Percentiles rank a stretch among this genome's conserved stretches.
Conservation (phyloP, 1,140 invertebrate genomes). For the Onthophagus taurus region DNA sequence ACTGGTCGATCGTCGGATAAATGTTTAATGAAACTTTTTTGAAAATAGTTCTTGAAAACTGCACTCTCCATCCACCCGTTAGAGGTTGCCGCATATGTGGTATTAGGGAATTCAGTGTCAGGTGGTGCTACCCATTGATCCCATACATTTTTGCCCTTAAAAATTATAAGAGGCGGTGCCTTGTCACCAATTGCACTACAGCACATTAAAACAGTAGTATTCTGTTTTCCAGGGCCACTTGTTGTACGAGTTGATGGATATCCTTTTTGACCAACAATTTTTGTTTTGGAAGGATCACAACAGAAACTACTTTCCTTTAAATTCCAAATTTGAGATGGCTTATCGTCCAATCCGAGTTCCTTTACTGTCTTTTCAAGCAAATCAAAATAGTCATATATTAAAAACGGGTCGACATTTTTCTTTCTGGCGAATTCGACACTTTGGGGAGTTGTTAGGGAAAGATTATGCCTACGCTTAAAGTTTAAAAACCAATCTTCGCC, state of each 20-base stretch:
- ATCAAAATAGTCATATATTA: conserved; percentile 26
- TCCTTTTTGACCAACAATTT: conserved; percentile 28
- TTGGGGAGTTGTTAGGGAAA: neutral
- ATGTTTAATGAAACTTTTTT: conserved; percentile 21
- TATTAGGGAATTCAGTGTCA: conserved; percentile 22
- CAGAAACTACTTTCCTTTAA: conserved; percentile 31
- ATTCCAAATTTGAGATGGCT: conserved; percentile 8
- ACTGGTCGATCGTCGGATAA: conserved; percentile 21
- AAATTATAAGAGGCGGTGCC: conserved; percentile 31
- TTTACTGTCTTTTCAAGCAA: conserved; percentile 21
- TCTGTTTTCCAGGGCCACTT: conserved; percentile 28
- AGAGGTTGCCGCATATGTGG: conserved; percentile 26
- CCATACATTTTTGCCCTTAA: conserved; percentile 27
- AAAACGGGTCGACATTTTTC: conserved; percentile 21
- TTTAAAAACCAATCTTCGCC: conserved; percentile 7
- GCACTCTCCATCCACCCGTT: conserved; percentile 33
- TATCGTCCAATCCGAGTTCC: conserved; percentile 17
- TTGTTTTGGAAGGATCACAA: conserved; percentile 27
- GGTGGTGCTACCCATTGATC: conserved; percentile 20
- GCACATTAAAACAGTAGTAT: conserved; percentile 32
- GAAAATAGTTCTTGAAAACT: conserved; percentile 30
- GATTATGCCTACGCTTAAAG: neutral
- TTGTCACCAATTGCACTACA: conserved; percentile 31
- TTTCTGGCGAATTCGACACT: conserved; percentile 4
- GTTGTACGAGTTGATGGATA: conserved; percentile 27